Evolutionary conservation across 2,113 vertebrate genomes (phyloP), one percentile per base, ranked within the genome.

Genomic region (Poeciliopsis turrubarensis): DNA sequence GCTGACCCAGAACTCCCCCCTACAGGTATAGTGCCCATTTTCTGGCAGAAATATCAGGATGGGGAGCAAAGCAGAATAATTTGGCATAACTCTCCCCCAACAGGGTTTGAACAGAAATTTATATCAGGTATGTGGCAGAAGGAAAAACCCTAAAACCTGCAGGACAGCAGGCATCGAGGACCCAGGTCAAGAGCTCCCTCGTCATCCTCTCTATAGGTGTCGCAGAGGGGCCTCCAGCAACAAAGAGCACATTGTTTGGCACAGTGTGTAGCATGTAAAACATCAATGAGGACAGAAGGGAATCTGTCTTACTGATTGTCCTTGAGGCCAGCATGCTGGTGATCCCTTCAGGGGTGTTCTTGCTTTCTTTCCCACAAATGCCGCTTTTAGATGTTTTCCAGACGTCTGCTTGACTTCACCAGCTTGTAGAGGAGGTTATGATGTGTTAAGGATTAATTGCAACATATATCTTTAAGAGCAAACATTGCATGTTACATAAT

Each of bases 381-480:
- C 85, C 86, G 85, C 81, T 87, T 70, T 87, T 92, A 85, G 91
- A 89, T 26, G 5, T 70, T 70, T 1, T 87, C 91, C 89, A 91
- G 29, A 60, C 27, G 68, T 79, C 73, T 80, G 81, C 73, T 82
- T 74, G 72, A 87, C 70, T 82, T 73, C 19, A 70, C 9, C 1
- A 66, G 73, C 71, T 34, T 70, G 76, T 85, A 83, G 60, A 82
- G 75, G 64, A 72, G 74, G 82, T 88, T 67, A 87, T 66, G 77
- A 89, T 85, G 87, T 86, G 87, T 87, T 82, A 78, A 87, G 76
- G 85, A 89, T 87, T 87, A 86, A 89, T 86, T 75, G 84, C 72
- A 44, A 65, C 68, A 77, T 86, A 70, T 82, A 70, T 80, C 72
- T 44, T 32, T 41, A 65, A 70, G 86, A 68, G 77, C 5, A 69